Conservation (phyloP, 2,888 invertebrate species). For the Dryadula phaetusa region DNA sequence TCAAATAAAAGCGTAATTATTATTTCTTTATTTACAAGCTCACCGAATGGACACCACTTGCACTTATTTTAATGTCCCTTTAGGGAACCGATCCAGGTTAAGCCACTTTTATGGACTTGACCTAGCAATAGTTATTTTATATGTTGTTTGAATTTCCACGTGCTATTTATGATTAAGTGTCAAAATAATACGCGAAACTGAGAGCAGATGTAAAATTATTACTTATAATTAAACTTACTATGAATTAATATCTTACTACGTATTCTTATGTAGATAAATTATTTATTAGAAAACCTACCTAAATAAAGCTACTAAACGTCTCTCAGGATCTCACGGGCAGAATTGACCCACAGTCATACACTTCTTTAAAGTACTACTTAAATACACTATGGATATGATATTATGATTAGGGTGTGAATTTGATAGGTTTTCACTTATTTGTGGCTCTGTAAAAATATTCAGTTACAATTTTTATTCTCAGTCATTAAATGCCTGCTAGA, state of each 20-base stretch:
- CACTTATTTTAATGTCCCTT: constrained; percentile 40
- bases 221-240: neutral
- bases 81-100: constrained; percentile 28
- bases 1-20: constrained; percentile 49
- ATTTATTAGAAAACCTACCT: neutral
- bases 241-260: neutral
- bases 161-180: neutral
- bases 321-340: too few relatives aligned
- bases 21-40: constrained; percentile 46
- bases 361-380: too few relatives aligned
- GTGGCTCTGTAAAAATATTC: neutral
- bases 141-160: constrained; percentile 3
- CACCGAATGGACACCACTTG: constrained; percentile 40
- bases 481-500: neutral
- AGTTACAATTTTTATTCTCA: neutral
- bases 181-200: neutral
- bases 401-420: too few relatives aligned
- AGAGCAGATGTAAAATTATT: too few relatives aligned
- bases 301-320: neutral
- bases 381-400: too few relatives aligned
- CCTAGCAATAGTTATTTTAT: constrained; percentile 9
- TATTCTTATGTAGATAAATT: neutral
- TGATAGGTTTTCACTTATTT: too few relatives aligned
- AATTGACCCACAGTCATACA: too few relatives aligned
- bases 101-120: constrained; percentile 17